Evolutionary conservation across 1,140 invertebrate species (phyloP), one percentile per base, ranked within the genome.

Genomic region (Drosophila kohkoa): DNA sequence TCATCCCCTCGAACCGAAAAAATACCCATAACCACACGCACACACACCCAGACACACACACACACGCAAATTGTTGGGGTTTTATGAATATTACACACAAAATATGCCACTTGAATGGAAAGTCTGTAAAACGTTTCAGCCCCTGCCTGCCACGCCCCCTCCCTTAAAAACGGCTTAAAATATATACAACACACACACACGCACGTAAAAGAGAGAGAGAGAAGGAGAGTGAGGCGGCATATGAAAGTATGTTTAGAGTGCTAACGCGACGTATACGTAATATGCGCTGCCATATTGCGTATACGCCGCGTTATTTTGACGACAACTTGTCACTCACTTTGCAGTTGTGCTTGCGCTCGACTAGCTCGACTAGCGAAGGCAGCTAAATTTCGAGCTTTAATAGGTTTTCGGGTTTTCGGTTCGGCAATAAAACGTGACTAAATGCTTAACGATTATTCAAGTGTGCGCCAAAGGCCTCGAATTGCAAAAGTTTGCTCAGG

Each of bases 371-470:
- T 25, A 25, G 20, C 20, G 3, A 25, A 25, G 20, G 20, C 20
- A 25, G 20, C 20, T 25, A 25, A 25, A 25, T 25, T 25, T 25
- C 20, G 20, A 25, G 20, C 16, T 32, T 58, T 67, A 73, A 67
- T 67, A 54, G 48, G 70, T 59, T 67, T 73, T 35, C 30, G 70
- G 58, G 46, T 25, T 25, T 25, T 25, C 20, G 20, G 20, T 55
- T 63, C 57, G 69, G 70, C 62, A 77, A 77, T 77, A 79, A 79
- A 79, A 79, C 77, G 77, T 79, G 77, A 79, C 77, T 79, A 79
- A 79, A 79, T 79, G 77, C 65, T 79, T 79, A 79, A 79, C 77
- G 77, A 79, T 79, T 79, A 79, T 79, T 79, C 69, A 72, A 79
- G 77, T 79, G 72, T 78, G 72, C 60, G 72, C 60, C 38, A 75